Evolutionary conservation across 1,140 invertebrate species (phyloP), one percentile per base, ranked within the genome.

Genomic region (Drosophila navojoa): DNA sequence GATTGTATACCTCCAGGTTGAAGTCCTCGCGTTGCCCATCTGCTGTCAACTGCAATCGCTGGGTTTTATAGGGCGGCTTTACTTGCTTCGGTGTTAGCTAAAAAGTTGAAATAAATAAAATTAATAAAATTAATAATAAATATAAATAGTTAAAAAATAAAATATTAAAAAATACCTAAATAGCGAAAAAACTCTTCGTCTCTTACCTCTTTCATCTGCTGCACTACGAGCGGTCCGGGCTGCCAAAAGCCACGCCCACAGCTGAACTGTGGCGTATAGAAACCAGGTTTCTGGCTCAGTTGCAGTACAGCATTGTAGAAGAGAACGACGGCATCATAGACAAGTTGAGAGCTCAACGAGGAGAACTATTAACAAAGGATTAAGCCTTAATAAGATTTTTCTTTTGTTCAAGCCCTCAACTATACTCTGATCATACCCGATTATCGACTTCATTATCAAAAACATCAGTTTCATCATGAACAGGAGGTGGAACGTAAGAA

Each of bases 21-120:
- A 97, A 97, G 66, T 95, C 94, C 27, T 93, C 93, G 45, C 97
- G 93, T 76, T 95, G 93, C 1, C 96, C 97, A 91, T 92, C 62
- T n/a, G 94, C 92, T 71, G 96, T 95, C 74, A 98, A 95, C 13
- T 93, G 92, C n/a, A 98, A 95, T n/a, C 93, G 69, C 52, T 91
- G 90, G 1, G 90, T 91, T 10, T 89, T 90, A 27, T 72, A 91
- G 0, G 80, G 82, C 1, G 90, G 90, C 11, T 68, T 79, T 0
- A 76, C 73, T 38, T 68, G 61, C 15, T 89, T 90, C 0, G 80
- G 55, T 4, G 84, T 66, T 0, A 91, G 13, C 90, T 91, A 45
- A 16, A 44, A 2, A 11, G 2, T 32, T 7, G 32, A 22, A 3
- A 29, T 3, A 29, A 29, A 29, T 29, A 29, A 42, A 15, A 42